Conservation (phyloP, 2,797 vertebrate species). For the Trematomus bernacchii region DNA sequence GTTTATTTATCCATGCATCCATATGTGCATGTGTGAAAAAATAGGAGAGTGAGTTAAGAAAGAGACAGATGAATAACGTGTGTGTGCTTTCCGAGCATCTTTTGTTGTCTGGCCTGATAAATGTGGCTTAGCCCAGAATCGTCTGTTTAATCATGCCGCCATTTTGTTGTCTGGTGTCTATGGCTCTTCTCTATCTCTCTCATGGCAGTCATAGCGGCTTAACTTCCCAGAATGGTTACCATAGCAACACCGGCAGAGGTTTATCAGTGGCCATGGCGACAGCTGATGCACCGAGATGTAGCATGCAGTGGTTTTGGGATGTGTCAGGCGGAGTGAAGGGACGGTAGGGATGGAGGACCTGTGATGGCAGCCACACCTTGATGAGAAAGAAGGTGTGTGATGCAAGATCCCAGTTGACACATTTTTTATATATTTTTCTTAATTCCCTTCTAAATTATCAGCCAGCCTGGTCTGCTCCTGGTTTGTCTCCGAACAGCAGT, state of each 20-base stretch:
- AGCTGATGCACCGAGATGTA: slow-evolving; percentile 72
- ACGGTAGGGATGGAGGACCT: neutral
- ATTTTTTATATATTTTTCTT: slow-evolving; percentile 5
- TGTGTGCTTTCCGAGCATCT: slow-evolving; percentile 62
- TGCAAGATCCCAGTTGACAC: neutral
- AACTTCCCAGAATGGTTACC: slow-evolving; percentile 80
- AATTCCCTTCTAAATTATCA: slow-evolving; percentile 11
- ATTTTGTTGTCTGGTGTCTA: slow-evolving; percentile 79
- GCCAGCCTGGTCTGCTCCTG: slow-evolving; percentile 7
- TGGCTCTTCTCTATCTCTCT: slow-evolving; percentile 64
- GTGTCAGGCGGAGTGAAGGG: neutral
- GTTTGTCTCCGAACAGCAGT: slow-evolving; percentile 28
- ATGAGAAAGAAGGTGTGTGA: slow-evolving; percentile 10
- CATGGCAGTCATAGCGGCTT: slow-evolving; percentile 75
- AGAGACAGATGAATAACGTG: slow-evolving; percentile 33
- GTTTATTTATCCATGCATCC: slow-evolving; percentile 34
- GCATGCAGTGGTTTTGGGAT: slow-evolving; percentile 55
- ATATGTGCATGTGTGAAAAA: slow-evolving; percentile 49
- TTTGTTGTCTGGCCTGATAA: slow-evolving; percentile 75
- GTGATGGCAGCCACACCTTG: slow-evolving; percentile 44
- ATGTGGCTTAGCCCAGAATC: slow-evolving; percentile 68
- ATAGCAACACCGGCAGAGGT: slow-evolving; percentile 81
- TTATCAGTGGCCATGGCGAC: slow-evolving; percentile 78
- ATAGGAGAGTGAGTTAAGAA: slow-evolving; percentile 24
- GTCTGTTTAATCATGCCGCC: slow-evolving; percentile 80